Evolutionary conservation across 2,113 vertebrate genomes (phyloP), one percentile per base, ranked within the genome.

Genomic region (Thymallus thymallus): DNA sequence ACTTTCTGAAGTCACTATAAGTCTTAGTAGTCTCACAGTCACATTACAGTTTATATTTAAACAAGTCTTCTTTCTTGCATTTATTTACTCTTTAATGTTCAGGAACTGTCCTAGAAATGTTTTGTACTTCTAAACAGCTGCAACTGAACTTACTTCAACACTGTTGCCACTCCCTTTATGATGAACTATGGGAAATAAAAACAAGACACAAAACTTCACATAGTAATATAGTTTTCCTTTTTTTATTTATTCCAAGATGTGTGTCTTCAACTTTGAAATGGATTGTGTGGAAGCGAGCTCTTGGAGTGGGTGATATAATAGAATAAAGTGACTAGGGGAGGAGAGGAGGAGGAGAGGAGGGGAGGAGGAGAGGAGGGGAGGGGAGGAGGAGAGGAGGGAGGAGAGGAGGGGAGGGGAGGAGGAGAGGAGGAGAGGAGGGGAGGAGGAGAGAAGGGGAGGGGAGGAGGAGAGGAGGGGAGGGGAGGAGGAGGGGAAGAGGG

Each of bases 161-260:
- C 2, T 51, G 18, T 18, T 5, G 48, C 48, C 48, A 51, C 16
- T 14, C 48, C 16, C 4, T 51, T 51, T 51, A 51, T 51, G 48
- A 16, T 29, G 12, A 55, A 7, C 12, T 4, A 46, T 26, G 10
- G 0, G n/a, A 73, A 73, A 13, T 26, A 20, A 78, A 86, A 72
- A 68, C 80, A 82, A 56, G 64, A 75, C 74, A 84, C 81, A 51
- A 78, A 76, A 72, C 9, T 41, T 41, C 35, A 41, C 79, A 82
- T 86, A 83, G 76, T 88, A 80, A 88, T 83, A 81, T 73, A 79
- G 73, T 82, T 84, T 87, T 84, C 74, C 83, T 86, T 89, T 91
- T 89, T 87, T 0, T 3, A 89, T 91, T 88, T 87, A 89, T 89
- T 91, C 80, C 86, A 88, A 88, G 77, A 82, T 75, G 74, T 74